Conservation (phyloP, 2,113 vertebrate genomes). For the Mustela lutreola region DNA sequence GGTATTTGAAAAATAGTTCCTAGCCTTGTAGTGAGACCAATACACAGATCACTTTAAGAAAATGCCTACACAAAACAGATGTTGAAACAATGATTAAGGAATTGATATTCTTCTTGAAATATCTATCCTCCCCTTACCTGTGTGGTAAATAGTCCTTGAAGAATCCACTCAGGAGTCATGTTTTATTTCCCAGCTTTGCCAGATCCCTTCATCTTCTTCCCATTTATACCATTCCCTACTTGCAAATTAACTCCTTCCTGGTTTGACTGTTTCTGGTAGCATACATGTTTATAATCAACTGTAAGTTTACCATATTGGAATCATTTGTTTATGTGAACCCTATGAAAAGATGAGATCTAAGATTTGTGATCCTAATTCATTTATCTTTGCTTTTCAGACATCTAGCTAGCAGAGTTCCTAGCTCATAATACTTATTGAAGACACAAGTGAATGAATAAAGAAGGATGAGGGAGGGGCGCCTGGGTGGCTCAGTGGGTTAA, state of each 20-base stretch:
- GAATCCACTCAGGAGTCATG: not conserved
- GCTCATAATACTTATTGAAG: not conserved
- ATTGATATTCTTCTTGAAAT: constrained; percentile 14
- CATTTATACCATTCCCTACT: not conserved
- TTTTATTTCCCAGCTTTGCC: not conserved
- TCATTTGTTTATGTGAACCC: not conserved
- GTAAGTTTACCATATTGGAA: not conserved
- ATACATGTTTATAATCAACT: not conserved
- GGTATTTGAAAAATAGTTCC: not conserved
- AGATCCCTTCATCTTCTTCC: not conserved
- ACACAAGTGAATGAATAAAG: not conserved
- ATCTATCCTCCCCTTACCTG: not conserved
- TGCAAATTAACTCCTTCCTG: not conserved
- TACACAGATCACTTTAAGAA: not conserved
- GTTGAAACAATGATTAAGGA: not conserved
- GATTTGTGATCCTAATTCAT: not conserved
- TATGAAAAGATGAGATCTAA: not conserved
- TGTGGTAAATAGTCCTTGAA: not conserved
- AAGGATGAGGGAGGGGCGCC: not conserved
- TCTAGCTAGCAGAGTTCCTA: not conserved
- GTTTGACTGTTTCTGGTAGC: not conserved
- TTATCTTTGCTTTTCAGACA: not conserved
- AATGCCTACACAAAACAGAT: not conserved
- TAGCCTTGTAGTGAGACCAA: constrained; percentile 13
- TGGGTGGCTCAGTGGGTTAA: too few relatives aligned